Conservation (phyloP, 2,797 vertebrate genomes). For the Neoniphon sammara region DNA sequence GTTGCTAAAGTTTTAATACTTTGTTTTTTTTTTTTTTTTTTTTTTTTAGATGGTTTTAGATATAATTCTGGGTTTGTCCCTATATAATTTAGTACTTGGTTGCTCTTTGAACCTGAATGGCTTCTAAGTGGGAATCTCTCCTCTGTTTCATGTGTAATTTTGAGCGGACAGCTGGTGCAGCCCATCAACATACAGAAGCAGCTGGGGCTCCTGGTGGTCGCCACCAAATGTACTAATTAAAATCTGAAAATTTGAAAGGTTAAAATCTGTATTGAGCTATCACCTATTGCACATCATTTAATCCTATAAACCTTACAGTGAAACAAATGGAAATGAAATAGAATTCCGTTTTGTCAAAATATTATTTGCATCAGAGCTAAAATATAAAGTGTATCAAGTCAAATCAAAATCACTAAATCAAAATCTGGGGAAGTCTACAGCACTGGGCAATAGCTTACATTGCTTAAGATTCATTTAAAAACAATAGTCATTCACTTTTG, state of each 20-base stretch:
- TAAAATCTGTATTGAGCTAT: constrained; percentile 60
- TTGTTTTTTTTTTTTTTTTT: background rate
- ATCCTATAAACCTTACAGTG: constrained; percentile 8
- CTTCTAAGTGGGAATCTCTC: constrained; percentile 1
- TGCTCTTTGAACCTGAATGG: constrained; percentile 21
- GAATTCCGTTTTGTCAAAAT: too few species aligned
- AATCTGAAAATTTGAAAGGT: constrained; percentile 49
- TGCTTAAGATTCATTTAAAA: too few species aligned
- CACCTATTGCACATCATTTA: constrained; percentile 53
- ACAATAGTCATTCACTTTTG: too few species aligned
- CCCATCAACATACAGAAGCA: constrained; percentile 59
- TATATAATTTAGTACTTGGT: constrained; percentile 10
- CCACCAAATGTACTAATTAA: constrained; percentile 62
- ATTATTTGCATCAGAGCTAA: too few species aligned
- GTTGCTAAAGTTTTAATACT: background rate
- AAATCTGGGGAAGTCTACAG: constrained; percentile 13
- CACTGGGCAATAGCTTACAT: too few species aligned
- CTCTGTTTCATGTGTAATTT: constrained; percentile 38
- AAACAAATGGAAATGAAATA: too few species aligned
- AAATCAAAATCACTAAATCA: constrained; percentile 12
- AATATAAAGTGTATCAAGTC: constrained; percentile 5
- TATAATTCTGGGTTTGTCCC: background rate
- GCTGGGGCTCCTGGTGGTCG: constrained; percentile 63
- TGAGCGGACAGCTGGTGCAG: constrained; percentile 62
- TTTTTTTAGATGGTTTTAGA: background rate